Conservation (phyloP, 2,888 invertebrate species). For the Cataglyphis rosenhaueri region DNA sequence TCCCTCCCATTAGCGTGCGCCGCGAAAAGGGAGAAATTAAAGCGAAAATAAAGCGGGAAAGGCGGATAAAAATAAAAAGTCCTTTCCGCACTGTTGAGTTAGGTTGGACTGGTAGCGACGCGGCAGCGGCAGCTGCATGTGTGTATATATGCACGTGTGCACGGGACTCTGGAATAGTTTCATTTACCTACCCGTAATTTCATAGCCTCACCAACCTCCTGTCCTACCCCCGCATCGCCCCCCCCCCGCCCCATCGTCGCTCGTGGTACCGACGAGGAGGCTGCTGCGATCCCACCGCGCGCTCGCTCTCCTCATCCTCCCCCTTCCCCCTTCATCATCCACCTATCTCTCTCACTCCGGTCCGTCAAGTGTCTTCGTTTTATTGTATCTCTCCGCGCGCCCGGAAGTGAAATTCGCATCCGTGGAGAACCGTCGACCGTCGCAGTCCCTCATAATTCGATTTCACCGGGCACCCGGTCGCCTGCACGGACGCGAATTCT, state of each 20-base stretch:
- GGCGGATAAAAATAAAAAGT: conserved; percentile 72
- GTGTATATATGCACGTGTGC: conserved; percentile 31
- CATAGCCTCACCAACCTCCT: conserved; percentile 59
- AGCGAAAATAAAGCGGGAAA: conserved; percentile 72
- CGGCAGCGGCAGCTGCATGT: conserved; percentile 64
- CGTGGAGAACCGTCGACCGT: conserved; percentile 62
- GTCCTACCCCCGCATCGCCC: conserved; percentile 11
- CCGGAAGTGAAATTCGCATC: conserved; percentile 71
- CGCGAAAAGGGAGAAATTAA: conserved; percentile 76
- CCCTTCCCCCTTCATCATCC: background rate
- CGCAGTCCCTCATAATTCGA: conserved; percentile 74
- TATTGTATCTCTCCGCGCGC: conserved; percentile 65
- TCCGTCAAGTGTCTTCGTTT: conserved; percentile 71
- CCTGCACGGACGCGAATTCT: conserved; percentile 54
- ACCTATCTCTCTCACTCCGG: conserved; percentile 42
- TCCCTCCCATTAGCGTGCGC: conserved; percentile 68
- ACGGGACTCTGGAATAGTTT: conserved; percentile 74
- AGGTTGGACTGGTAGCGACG: conserved; percentile 61
- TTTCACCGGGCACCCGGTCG: conserved; percentile 61
- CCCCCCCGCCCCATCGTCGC: conserved; percentile 24
- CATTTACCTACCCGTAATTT: conserved; percentile 77
- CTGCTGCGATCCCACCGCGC: conserved; percentile 22
- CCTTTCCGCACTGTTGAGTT: conserved; percentile 56
- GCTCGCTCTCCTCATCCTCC: conserved; percentile 5
- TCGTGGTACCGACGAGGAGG: conserved; percentile 32